Conservation (phyloP, 2,797 vertebrate species). For the Chiloscyllium punctatum region DNA sequence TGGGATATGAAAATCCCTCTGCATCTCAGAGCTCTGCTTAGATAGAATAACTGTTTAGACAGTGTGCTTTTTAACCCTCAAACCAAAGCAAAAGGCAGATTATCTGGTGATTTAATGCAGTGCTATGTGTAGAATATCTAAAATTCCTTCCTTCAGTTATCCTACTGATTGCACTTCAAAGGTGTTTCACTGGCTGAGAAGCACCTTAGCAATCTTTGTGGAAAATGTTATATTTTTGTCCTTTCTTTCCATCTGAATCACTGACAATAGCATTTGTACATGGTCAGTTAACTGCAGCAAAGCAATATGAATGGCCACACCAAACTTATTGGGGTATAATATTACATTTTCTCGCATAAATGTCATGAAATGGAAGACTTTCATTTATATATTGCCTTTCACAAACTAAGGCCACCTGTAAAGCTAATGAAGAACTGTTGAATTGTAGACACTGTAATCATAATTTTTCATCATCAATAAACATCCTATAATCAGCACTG, state of each 20-base stretch:
- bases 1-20: no score
- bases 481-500: no score
- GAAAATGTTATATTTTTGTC: background rate
- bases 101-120: background rate
- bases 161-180: background rate
- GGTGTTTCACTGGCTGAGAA: background rate
- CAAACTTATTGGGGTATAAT: background rate
- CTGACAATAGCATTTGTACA: background rate
- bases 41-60: no score
- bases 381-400: no score
- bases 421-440: no score
- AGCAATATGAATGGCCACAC: background rate
- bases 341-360: background rate
- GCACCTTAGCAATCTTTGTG: background rate
- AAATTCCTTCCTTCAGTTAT: no score
- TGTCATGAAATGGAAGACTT: no score
- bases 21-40: no score
- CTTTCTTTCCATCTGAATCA: background rate
- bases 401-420: no score
- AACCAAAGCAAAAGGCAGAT: background rate
- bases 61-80: background rate
- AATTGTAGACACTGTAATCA: no score
- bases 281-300: background rate
- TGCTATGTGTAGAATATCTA: background rate
- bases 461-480: no score